These are phyloP conservation scores for Tricholauxania praeusta DNA, from an alignment of 2,888 invertebrate species.

Conservation along the genomic window DNA sequence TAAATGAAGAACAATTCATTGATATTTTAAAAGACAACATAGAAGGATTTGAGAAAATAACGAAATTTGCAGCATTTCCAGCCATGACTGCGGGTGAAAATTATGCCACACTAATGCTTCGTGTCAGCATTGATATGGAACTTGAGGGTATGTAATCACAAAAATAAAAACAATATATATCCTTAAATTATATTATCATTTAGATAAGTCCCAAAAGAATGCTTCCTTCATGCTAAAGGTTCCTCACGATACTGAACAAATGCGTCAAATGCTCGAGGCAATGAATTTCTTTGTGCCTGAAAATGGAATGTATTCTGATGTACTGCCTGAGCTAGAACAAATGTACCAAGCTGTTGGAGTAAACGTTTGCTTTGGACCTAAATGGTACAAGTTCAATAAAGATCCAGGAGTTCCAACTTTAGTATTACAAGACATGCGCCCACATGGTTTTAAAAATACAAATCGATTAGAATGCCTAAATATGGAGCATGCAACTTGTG, in stretches of 20 bases:
- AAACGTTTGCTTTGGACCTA: constrained; percentile 49
- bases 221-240: constrained; percentile 59
- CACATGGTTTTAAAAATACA: constrained; percentile 55
- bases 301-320: constrained; percentile 50
- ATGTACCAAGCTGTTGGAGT: constrained; percentile 52
- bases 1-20: constrained; percentile 52
- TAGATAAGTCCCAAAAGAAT: constrained; percentile 50
- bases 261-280: constrained; percentile 48
- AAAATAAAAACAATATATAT: background rate
- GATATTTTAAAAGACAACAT: constrained; percentile 49
- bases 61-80: constrained; percentile 47
- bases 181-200: background rate
- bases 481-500: constrained; percentile 56
- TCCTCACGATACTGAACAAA: constrained; percentile 48
- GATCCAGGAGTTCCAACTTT: constrained; percentile 51
- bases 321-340: constrained; percentile 54
- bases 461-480: constrained; percentile 60
- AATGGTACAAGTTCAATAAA: constrained; percentile 45
- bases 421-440: constrained; percentile 59
- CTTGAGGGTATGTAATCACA: constrained; percentile 48
- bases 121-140: constrained; percentile 52
- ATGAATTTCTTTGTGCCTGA: constrained; percentile 55
- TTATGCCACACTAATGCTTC: constrained; percentile 57
- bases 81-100: constrained; percentile 58
- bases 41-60: constrained; percentile 49